Base-by-base conservation (phyloP, 2,888 invertebrate species). In the Lysandra bellargus region DNA sequence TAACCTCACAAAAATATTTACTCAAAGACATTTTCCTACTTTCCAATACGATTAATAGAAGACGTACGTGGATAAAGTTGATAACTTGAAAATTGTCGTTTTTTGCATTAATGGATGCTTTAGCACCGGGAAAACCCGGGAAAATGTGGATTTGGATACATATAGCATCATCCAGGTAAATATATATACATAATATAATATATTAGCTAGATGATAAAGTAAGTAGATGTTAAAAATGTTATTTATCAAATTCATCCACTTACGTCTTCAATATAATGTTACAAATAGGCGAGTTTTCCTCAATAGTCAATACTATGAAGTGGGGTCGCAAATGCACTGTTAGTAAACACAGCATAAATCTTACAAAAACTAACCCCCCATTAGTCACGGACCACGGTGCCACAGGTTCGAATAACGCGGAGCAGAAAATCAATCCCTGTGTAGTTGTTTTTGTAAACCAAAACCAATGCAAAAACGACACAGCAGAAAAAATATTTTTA, bases 361-460 rank as follows among this genome's bases (percentile, higher is more conserved):
- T 85, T 84, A 80, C 80, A 83, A 83, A 81, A 83, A 84, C 82
- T 82, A 78, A 81, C 79, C 82, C 82, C 80, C 80, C 80, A 82
- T 85, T 85, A 84, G 83, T 83, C 84, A 83, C 83, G 80, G 81
- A 83, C 83, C 84, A 83, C 83, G 80, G 81, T 82, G 83, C 81
- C 84, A 81, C 84, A 84, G 81, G 83, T 80, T 81, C 81, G 80
- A 83, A 82, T 84, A 88, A 88, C 85, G 88, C 87, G 85, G 84
- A 81, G 84, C 84, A 83, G 84, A 85, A 88, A 78, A 61, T 79
- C 57, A 37, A 33, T 60, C 57, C 23, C 73, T 37, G 0, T 53
- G 37, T n/a, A 79, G 53, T 40, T 57, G 17, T 73, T 78, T 78
- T 74, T 60, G 60, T 53, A 73, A 79, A 73, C 12, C 23, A 73